Evolutionary conservation across 1,140 invertebrate species (phyloP), one percentile per base, ranked within the genome.

Genomic region (Leguminivora glycinivorella): DNA sequence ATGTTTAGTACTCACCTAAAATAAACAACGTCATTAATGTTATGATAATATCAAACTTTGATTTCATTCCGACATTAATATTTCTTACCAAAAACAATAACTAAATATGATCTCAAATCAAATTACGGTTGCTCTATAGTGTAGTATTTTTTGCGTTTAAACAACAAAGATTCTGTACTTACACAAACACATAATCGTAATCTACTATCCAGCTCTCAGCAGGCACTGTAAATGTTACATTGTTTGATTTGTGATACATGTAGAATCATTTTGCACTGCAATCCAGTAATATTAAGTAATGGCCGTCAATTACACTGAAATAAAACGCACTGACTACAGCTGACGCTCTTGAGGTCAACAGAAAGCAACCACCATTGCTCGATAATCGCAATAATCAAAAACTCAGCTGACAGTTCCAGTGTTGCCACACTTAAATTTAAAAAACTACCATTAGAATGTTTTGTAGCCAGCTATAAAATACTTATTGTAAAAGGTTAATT

Each of bases 121-220:
- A 70, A 68, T n/a, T 67, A 68, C 29, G 22, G 34, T 67, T 56
- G 56, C 75, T 58, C 70, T 76, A 68, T 47, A 81, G 78, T 77
- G 78, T 77, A 72, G 77, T 85, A 68, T 85, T 82, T 84, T 85
- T 83, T 83, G 78, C 80, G 77, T 81, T 76, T 79, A 70, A 80
- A 83, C 79, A 86, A 86, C 84, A 85, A 85, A 85, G 82, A 82
- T 83, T 71, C 31, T 69, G 22, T 67, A 82, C 81, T 81, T 78
- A 79, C 79, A 75, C 75, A 82, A 77, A 80, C 75, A 76, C 72
- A 76, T 71, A 69, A 68, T 63, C 26, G 34, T 47, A 71, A 72
- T 71, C 67, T 68, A 47, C 68, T 71, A 68, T 67, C 26, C 26
- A 63, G 26, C 12, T 10, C 34, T 17, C 24, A 63, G 26, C n/a